These are phyloP conservation scores for Morpho helenor DNA, from an alignment of 2,888 invertebrate species.

Conservation along the genomic window DNA sequence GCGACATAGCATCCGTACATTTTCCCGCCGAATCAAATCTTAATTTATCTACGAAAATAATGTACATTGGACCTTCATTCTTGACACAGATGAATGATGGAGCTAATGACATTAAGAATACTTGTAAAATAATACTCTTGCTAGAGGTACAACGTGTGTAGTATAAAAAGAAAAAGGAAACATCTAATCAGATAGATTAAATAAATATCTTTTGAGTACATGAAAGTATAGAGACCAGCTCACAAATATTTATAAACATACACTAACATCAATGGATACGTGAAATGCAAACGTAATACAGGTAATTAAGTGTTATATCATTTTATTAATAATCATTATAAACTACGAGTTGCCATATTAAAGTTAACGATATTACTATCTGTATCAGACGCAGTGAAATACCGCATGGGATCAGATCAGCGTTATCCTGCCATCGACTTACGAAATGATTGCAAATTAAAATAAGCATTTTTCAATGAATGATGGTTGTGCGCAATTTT, in stretches of 20 bases:
- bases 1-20: slow-evolving; percentile 36
- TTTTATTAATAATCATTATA: slow-evolving; percentile 19
- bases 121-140: slow-evolving; percentile 42
- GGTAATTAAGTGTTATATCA: slow-evolving; percentile 48
- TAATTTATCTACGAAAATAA: slow-evolving; percentile 68
- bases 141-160: slow-evolving; percentile 35
- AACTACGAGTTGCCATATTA: slow-evolving; percentile 23
- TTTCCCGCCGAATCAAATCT: slow-evolving; percentile 53
- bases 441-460: slow-evolving; percentile 33
- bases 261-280: slow-evolving; percentile 49
- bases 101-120: slow-evolving; percentile 42
- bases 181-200: slow-evolving; percentile 39
- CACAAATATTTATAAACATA: slow-evolving; percentile 49
- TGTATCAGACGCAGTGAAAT: slow-evolving; percentile 14
- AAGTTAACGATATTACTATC: slow-evolving; percentile 13
- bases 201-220: slow-evolving; percentile 71
- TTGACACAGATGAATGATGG: slow-evolving; percentile 52
- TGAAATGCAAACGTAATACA: slow-evolving; percentile 70
- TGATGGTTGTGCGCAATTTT: slow-evolving; percentile 54
- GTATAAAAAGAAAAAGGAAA: slow-evolving; percentile 45
- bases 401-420: slow-evolving; percentile 28
- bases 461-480: slow-evolving; percentile 23
- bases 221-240: slow-evolving; percentile 73
- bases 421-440: slow-evolving; percentile 18
- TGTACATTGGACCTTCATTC: slow-evolving; percentile 65